Evolutionary conservation across 2,113 vertebrate genomes (phyloP).

Genomic region (Petaurus breviceps): DNA sequence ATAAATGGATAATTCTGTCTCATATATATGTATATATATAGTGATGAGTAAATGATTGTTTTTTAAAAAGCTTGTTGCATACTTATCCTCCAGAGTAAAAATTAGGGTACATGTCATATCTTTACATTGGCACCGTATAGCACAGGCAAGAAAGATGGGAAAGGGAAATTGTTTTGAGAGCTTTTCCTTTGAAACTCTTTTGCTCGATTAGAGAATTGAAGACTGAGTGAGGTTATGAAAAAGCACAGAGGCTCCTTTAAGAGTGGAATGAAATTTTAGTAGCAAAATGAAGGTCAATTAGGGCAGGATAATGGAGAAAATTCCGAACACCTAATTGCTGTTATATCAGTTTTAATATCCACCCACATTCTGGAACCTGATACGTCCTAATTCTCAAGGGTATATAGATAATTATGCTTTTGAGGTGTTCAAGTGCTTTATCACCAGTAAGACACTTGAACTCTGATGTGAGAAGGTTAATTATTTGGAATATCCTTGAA

Average conservation of each 20-base stretch:
- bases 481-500: conserved; percentile 77
- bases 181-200: conserved; percentile 48
- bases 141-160: neutral
- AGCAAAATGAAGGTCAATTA: conserved; percentile 56
- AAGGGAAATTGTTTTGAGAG: conserved; percentile 31
- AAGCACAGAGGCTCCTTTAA: conserved; percentile 32
- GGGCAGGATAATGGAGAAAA: conserved; percentile 59
- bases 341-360: conserved; percentile 74
- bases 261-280: conserved; percentile 56
- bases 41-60: neutral
- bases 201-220: conserved; percentile 29
- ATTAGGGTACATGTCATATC: neutral
- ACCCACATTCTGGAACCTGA: conserved; percentile 62
- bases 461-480: conserved; percentile 76
- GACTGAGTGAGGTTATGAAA: conserved; percentile 29
- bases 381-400: conserved; percentile 64
- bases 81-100: conserved; percentile 5
- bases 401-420: conserved; percentile 74
- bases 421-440: conserved; percentile 75
- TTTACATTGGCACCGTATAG: conserved; percentile 10
- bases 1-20: conserved; percentile 34
- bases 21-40: no score
- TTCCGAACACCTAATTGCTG: conserved; percentile 68
- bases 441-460: conserved; percentile 77
- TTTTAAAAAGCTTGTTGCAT: conserved; percentile 7